A percentile compares a stretch with the other conserved stretches of the same genome.
Evolutionary conservation across 2,888 invertebrate genomes (phyloP).

Genomic region (Podabrus alpinus): DNA sequence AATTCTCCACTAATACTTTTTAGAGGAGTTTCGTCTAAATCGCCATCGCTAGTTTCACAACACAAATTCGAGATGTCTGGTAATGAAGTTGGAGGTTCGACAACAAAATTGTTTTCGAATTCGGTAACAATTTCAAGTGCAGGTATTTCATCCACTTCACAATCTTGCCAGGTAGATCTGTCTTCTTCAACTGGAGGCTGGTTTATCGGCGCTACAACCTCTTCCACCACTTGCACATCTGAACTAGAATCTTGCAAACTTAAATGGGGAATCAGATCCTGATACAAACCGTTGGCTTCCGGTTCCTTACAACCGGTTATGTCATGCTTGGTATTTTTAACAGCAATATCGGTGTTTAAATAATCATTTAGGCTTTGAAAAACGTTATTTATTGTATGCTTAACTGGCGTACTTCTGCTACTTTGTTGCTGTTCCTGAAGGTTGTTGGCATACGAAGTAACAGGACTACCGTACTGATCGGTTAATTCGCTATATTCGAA

Average conservation of each 20-base stretch:
- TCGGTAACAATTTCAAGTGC: neutral
- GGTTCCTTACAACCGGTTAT: neutral
- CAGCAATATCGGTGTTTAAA: conserved; percentile 55
- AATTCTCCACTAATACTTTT: neutral
- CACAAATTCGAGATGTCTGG: neutral
- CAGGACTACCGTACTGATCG: conserved; percentile 40
- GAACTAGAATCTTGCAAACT: neutral
- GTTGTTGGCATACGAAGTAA: conserved; percentile 8
- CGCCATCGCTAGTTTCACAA: neutral
- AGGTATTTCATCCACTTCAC: neutral
- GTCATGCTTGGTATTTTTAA: conserved; percentile 9
- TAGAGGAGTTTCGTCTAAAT: neutral
- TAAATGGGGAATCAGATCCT: neutral
- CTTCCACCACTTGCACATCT: neutral
- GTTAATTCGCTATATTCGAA: conserved; percentile 74
- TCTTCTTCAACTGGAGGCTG: neutral
- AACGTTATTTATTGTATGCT: conserved; percentile 63
- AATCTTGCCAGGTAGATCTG: neutral
- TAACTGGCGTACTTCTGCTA: conserved; percentile 36
- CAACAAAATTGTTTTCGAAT: neutral
- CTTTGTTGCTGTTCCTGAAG: conserved; percentile 18
- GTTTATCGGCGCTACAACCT: neutral
- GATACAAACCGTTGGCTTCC: neutral
- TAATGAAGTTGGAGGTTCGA: neutral
- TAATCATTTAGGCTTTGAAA: conserved; percentile 69